These are phyloP conservation scores for Corythornis madagascariensis DNA, from an alignment of 2,113 vertebrate genomes.

Conservation along the genomic window DNA sequence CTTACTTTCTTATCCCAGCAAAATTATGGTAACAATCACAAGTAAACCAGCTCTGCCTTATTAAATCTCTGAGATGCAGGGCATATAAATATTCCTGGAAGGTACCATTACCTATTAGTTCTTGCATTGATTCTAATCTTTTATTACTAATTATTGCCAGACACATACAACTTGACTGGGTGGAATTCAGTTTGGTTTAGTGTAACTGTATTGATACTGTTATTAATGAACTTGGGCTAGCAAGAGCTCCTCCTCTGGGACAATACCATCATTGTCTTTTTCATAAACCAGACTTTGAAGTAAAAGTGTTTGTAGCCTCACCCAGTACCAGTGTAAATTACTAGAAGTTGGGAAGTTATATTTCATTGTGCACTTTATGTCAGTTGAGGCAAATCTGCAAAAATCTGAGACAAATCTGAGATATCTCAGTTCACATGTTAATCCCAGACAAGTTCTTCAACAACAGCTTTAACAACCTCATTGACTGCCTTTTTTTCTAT, in stretches of 20 bases:
- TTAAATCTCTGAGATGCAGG: not conserved
- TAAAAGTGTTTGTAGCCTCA: not conserved
- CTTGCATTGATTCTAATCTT: not conserved
- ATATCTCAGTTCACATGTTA: not conserved
- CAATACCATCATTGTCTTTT: not conserved
- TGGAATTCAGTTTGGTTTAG: not conserved
- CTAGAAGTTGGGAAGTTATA: not conserved
- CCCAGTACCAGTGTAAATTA: not conserved
- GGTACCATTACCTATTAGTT: not conserved
- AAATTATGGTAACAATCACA: not conserved
- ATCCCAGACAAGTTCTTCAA: not conserved
- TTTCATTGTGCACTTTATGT: not conserved
- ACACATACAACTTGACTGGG: not conserved
- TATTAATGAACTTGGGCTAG: not conserved
- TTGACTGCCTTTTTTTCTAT: not conserved
- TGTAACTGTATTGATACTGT: not conserved
- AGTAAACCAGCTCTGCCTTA: not conserved
- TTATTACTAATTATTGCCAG: not conserved
- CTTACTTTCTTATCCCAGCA: not conserved
- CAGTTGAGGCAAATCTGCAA: not conserved
- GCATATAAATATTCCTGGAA: not conserved
- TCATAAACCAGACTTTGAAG: not conserved
- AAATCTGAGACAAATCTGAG: not conserved
- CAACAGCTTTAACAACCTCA: not conserved
- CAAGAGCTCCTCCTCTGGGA: not conserved